These are phyloP conservation scores for Poeciliopsis retropinna DNA, from an alignment of 2,113 vertebrate species.

Conservation along the genomic window DNA sequence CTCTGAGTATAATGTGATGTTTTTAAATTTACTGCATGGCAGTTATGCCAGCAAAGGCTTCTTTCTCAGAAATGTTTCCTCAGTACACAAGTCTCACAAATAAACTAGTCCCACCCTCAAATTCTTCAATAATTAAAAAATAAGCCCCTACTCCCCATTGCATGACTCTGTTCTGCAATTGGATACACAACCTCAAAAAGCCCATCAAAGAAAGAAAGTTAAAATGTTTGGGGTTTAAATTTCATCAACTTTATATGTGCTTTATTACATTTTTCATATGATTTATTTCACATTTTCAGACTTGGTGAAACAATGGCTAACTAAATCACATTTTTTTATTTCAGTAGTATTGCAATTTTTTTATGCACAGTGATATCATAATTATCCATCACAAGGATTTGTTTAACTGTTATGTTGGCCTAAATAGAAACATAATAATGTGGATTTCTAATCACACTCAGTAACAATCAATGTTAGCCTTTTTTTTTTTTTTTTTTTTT, in stretches of 20 bases:
- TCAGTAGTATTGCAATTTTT: too few species aligned
- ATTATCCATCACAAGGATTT: too few species aligned
- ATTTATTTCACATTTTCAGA: background rate
- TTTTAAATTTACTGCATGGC: conserved; percentile 70
- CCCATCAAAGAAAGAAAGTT: conserved; percentile 10
- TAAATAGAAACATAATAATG: too few species aligned
- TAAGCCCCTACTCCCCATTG: conserved; percentile 62
- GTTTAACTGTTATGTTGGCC: too few species aligned
- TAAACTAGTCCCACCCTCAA: conserved; percentile 72
- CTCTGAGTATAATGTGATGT: conserved; percentile 65
- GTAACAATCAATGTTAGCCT: too few species aligned
- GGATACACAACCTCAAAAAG: conserved; percentile 41
- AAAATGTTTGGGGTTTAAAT: conserved; percentile 25
- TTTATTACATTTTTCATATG: background rate
- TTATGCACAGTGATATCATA: too few species aligned
- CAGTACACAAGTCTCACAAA: conserved; percentile 76
- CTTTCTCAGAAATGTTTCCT: conserved; percentile 67
- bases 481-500: too few species aligned
- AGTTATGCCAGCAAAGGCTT: conserved; percentile 68
- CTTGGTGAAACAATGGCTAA: background rate
- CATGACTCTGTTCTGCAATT: conserved; percentile 43
- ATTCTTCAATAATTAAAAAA: conserved; percentile 80
- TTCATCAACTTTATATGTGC: background rate
- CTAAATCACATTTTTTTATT: too few species aligned
- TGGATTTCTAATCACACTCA: too few species aligned